A percentile compares a stretch with the other conserved stretches of the same genome.
phyloP scores from a whole-genome alignment of 2,888 invertebrate species.

The Nomada ferruginata region DNA sequence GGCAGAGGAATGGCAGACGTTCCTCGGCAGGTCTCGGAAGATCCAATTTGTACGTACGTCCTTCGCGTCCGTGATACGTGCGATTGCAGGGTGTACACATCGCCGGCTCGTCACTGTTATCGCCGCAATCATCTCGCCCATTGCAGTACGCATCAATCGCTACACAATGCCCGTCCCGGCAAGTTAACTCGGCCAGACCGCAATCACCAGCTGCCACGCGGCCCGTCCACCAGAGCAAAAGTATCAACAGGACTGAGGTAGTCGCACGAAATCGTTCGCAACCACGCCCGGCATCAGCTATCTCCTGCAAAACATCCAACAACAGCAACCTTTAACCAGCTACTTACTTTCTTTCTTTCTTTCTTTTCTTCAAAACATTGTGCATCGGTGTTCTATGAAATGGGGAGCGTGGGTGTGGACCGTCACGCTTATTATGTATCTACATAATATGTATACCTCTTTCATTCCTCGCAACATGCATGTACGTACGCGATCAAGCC shows the following conservation, averaged over 20 bases:
- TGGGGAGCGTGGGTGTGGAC: no score
- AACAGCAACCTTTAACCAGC: neutral
- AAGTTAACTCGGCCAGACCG: slow-evolving; percentile 91
- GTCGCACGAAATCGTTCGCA: slow-evolving; percentile 52
- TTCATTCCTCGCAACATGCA: neutral
- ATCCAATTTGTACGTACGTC: slow-evolving; percentile 90
- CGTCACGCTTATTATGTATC: neutral
- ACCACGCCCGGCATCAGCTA: slow-evolving; percentile 79
- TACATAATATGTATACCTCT: neutral
- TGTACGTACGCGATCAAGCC: no score
- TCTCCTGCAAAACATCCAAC: slow-evolving; percentile 67
- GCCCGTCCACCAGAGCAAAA: slow-evolving; percentile 58
- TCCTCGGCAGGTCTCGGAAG: slow-evolving; percentile 90
- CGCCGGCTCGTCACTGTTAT: slow-evolving; percentile 93
- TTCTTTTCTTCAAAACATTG: neutral
- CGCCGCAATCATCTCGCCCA: slow-evolving; percentile 93
- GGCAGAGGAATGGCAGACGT: slow-evolving; percentile 94
- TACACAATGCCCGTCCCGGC: slow-evolving; percentile 91
- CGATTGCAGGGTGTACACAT: slow-evolving; percentile 94
- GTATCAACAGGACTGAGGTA: slow-evolving; percentile 51
- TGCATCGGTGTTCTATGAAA: neutral
- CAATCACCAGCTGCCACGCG: slow-evolving; percentile 85
- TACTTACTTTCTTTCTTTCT: neutral
- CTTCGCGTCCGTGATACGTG: slow-evolving; percentile 95
- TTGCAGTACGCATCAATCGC: slow-evolving; percentile 94